Percentiles rank a stretch among this genome's conserved stretches.
These are phyloP conservation scores for Odontocolon sp. DNA, from an alignment of 2,888 invertebrate genomes.

Conservation along the genomic window DNA sequence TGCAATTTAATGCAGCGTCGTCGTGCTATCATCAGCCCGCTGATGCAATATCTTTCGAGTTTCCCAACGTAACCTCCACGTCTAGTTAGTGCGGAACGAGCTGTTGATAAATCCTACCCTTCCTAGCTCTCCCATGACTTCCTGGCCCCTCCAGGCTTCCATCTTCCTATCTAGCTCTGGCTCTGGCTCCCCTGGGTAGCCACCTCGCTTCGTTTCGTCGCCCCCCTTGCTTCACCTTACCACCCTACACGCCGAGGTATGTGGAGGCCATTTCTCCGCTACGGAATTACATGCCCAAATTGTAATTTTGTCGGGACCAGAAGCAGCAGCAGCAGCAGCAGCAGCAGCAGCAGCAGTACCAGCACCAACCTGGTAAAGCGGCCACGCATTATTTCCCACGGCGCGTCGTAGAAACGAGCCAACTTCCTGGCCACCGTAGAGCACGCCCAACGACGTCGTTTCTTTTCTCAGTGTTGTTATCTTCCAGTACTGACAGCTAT, in stretches of 20 bases:
- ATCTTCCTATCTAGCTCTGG: conserved; percentile 32
- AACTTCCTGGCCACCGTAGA: conserved; percentile 61
- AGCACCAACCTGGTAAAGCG: conserved; percentile 5
- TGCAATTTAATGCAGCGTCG: conserved; percentile 79
- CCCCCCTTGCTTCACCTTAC: conserved; percentile 35
- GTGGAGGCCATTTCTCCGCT: conserved; percentile 78
- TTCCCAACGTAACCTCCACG: conserved; percentile 72
- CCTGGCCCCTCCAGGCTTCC: conserved; percentile 26
- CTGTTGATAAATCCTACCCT: conserved; percentile 78
- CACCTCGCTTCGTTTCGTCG: conserved; percentile 55
- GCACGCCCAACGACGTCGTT: conserved; percentile 68
- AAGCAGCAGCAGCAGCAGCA: not conserved
- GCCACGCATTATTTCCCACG: conserved; percentile 75
- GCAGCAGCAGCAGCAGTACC: not conserved
- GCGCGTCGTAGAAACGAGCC: conserved; percentile 63
- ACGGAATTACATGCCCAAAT: conserved; percentile 80
- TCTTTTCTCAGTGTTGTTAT: conserved; percentile 65
- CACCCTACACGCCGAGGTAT: conserved; percentile 67
- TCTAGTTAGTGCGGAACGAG: conserved; percentile 79
- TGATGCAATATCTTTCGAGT: conserved; percentile 80
- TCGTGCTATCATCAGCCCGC: conserved; percentile 76
- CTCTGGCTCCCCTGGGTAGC: conserved; percentile 58
- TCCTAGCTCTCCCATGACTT: conserved; percentile 59
- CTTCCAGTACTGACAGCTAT: not conserved
- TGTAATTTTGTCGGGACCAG: conserved; percentile 78